Percentiles rank a stretch among this genome's conserved stretches.
These are phyloP conservation scores for Selenia dentaria DNA, from an alignment of 2,888 invertebrate genomes.

Conservation along the genomic window DNA sequence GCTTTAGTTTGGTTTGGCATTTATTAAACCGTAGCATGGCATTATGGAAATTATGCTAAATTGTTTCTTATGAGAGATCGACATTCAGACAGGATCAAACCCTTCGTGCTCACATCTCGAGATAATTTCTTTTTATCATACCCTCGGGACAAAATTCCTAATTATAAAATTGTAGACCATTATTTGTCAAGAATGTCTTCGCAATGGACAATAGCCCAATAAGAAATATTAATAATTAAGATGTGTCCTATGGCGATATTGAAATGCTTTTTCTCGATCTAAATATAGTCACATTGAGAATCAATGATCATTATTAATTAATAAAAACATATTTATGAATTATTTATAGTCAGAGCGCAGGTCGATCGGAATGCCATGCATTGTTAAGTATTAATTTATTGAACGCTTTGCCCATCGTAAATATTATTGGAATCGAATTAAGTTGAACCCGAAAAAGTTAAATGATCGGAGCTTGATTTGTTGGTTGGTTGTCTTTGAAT, in stretches of 20 bases:
- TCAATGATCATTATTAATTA: conserved; percentile 63
- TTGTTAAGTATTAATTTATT: conserved; percentile 67
- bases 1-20: too few relatives aligned
- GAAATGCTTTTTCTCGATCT: conserved; percentile 45
- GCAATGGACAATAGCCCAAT: conserved; percentile 57
- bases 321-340: conserved; percentile 73
- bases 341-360: conserved; percentile 57
- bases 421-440: conserved; percentile 42
- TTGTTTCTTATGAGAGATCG: conserved; percentile 39
- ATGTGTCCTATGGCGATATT: conserved; percentile 46
- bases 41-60: conserved; percentile 18
- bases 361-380: conserved; percentile 49
- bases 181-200: conserved; percentile 49
- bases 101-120: conserved; percentile 51
- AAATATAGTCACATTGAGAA: conserved; percentile 46
- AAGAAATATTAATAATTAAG: conserved; percentile 76
- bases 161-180: conserved; percentile 74
- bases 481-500: conserved; percentile 4
- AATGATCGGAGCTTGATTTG: conserved; percentile 11
- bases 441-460: conserved; percentile 20
- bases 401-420: conserved; percentile 51
- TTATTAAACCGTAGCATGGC: too few relatives aligned
- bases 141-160: conserved; percentile 59
- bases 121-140: conserved; percentile 61
- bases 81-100: conserved; percentile 38